Evolutionary conservation across 2,888 invertebrate genomes (phyloP), one percentile per base, ranked within the genome.

Genomic region (Cheilosia pagana): DNA sequence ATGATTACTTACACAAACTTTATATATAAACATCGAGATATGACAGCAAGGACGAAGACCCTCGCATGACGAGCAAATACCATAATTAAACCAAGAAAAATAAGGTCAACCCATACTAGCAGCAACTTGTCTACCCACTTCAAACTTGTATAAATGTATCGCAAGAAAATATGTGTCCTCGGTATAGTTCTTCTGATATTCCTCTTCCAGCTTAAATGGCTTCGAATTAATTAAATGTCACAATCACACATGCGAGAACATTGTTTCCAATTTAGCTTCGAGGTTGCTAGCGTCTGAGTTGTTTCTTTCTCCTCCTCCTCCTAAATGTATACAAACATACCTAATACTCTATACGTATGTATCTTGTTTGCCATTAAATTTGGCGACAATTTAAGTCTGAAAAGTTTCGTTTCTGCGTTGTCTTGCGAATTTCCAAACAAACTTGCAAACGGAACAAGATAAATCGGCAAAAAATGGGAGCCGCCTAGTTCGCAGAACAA

Each of bases 221-320:
- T 55, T 55, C 55, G 10, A 55, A 68, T 68, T 55, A 68, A 68
- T 68, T 68, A 68, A 68, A 55, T 68, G 68, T 55, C 55, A 55
- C 31, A 31, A 31, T 55, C 41, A 55, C 50, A 16, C 16, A 50
- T 12, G 12, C 50, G 23, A 8, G 7, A 35, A 63, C 31, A 48
- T 28, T 65, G 19, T 67, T 25, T 53, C 65, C 12, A 65, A 52
- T 65, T 65, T 39, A 12, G 23, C 39, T 52, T 39, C 6, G 25
- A 28, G 52, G 39, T 65, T 52, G 41, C 6, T 52, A 52, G 52
- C 50, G 25, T 39, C 35, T 3, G 21, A 16, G n/a, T 50, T 6
- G 16, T 39, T 21, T n/a, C 12, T 12, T 39, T 65, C 14, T 16
- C 39, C 21, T 50, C 39, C 21, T 50, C 1, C 6, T 21, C 3